Evolutionary conservation across 2,113 vertebrate genomes (phyloP).

Genomic region (Callipepla squamata): DNA sequence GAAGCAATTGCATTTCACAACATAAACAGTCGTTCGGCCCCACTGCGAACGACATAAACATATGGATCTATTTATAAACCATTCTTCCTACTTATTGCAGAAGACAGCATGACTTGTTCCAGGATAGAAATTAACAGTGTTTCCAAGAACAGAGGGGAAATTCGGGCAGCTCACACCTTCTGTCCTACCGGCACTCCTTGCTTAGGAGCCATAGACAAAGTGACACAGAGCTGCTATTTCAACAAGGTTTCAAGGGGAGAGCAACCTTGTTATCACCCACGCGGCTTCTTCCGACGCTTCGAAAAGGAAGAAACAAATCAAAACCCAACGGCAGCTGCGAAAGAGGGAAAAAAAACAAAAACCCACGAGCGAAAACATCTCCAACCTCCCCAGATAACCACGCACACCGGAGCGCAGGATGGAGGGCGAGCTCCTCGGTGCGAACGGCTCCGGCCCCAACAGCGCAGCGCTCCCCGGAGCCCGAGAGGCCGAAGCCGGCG

Average conservation of each 20-base stretch:
- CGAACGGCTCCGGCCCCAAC: too few relatives aligned
- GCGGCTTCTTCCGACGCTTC: not conserved
- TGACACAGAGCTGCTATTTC: not conserved
- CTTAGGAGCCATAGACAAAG: not conserved
- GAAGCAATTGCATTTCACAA: constrained; percentile 11
- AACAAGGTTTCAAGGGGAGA: not conserved
- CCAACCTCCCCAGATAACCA: too few relatives aligned
- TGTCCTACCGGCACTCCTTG: not conserved
- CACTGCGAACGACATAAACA: not conserved
- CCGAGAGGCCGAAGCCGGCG: too few relatives aligned
- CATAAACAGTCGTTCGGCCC: constrained; percentile 4
- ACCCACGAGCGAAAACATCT: not conserved
- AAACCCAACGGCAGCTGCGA: rapidly evolving
- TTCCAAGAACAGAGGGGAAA: not conserved
- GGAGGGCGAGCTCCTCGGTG: too few relatives aligned
- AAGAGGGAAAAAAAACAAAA: rapidly evolving
- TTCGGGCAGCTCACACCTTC: not conserved
- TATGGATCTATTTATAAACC: not conserved
- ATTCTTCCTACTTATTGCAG: not conserved
- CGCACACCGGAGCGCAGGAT: rapidly evolving
- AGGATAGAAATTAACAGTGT: not conserved
- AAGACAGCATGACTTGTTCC: not conserved
- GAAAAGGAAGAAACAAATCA: not conserved
- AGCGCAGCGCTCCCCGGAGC: too few relatives aligned
- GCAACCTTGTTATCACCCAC: rapidly evolving